Evolutionary conservation across 1,140 invertebrate genomes (phyloP), one percentile per base, ranked within the genome.

Genomic region (Antheraea pernyi): DNA sequence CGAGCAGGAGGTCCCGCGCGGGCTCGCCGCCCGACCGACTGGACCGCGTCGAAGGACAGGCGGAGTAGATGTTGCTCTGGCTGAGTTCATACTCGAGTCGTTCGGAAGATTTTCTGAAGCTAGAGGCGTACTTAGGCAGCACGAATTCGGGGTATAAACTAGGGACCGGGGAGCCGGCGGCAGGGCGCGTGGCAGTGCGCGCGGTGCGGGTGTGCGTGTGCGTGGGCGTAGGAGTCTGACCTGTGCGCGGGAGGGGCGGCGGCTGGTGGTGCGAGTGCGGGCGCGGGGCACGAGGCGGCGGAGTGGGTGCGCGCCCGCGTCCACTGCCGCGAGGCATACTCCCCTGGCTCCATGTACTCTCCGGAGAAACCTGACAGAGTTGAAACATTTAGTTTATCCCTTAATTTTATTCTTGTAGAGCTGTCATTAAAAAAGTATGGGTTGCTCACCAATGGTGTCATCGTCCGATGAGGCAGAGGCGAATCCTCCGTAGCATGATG

Each of bases 261-360:
- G 9, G 46, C 46, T 53, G 46, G 46, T 53, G 46, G 39, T 48
- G 76, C 73, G 77, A 66, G 74, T 19, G 59, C 39, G 77, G 69
- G 73, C 79, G 85, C 79, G 71, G 77, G 61, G 81, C 86, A 84
- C 87, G 88, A 82, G 81, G 93, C 91, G 91, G 93, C 91, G 83
- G 93, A 94, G 80, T 88, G 84, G 85, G 85, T 82, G 84, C 88
- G 87, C 91, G 89, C 84, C 82, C 89, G 85, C 77, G 85, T 53
- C 80, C 88, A 85, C 78, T 73, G 78, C 75, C 92, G 87, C 79
- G 83, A 84, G 86, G 83, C 84, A 75, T 88, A 73, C 82, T 87
- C 86, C 74, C 83, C 84, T 78, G 91, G 89, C 87, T 94, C 94
- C 94, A 94, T 83, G 92, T 94, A 91, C 84, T 94, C 93, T 93